Base-by-base conservation (phyloP, 2,113 vertebrate genomes). In the Morone chrysops region DNA sequence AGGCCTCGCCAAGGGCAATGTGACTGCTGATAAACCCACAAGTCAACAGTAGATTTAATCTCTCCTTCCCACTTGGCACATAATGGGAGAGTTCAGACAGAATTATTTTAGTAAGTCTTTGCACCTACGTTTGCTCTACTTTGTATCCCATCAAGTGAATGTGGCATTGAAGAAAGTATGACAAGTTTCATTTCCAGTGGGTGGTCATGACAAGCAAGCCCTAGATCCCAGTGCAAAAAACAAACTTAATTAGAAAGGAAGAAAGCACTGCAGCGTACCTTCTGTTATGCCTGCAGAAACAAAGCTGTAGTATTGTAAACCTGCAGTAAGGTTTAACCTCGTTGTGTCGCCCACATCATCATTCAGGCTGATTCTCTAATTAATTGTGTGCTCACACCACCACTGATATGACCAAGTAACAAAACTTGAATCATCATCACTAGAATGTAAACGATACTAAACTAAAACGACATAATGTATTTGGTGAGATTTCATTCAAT, bases 41-140 rank as follows among this genome's bases (percentile, higher is more conserved):
- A 90, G 91, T 91, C 91, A 92, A 90, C 88, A 87, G 84, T 74
- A 90, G 88, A 91, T 92, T 85, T 82, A 87, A 94, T 93, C 90
- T 87, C 59, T 56, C 75, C 38, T 48, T 86, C 85, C 88, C 88
- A 88, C 87, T 86, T 89, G 91, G 79, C 87, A 83, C 81, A 84
- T 91, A 92, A 92, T 91, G 85, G 87, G 74, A 84, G 73, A 88
- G 83, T 91, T 92, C 83, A 90, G 85, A 81, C 83, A 70, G 72
- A 84, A 85, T 76, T 72, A 87, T 89, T 78, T 85, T 66, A 31
- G 83, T 48, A 57, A 84, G 71, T 89, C 84, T 84, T 87, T 82
- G 86, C 88, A 82, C 82, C 78, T 77, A 78, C 66, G 9, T 80
- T 71, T 53, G 25, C 66, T 75, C 65, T n/a, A 18, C 79, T 79